Base-by-base conservation (phyloP, 1,140 invertebrate species). In the Lordiphosa mommai region DNA sequence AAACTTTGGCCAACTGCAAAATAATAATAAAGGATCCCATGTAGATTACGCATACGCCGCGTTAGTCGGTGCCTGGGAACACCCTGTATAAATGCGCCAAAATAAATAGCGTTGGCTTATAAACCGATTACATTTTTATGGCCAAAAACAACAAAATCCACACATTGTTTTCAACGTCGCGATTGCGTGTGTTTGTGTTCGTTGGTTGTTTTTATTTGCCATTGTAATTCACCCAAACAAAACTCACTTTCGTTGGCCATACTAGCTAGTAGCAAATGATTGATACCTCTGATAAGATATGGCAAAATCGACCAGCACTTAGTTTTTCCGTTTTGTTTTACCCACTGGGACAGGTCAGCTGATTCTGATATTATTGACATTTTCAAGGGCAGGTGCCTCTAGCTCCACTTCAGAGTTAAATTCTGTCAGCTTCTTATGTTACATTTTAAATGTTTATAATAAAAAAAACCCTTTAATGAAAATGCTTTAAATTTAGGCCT, bases 211-310 rank as follows among this genome's bases (percentile, higher is more conserved):
- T 41, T 20, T 32, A 44, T 36, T 32, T 57, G 64, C 48, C 34
- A 38, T 50, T 51, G 59, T 46, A 67, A 50, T 13, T 30, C 61
- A 50, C 17, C 37, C 10, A 59, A 44, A 52, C 17, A 36, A 60
- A 64, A 61, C 60, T 79, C 69, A 64, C 69, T 73, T 69, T 79
- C 74, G 41, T 66, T 68, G 14, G 9, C 52, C 48, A 51, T 50
- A 57, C n/a, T 9, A 16, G 27, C 32, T 41, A 32, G 36, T 29
- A 36, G 13, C 23, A 13, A 3, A 56, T 65, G 73, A 79, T 80
- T 73, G 74, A 79, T 69, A 69, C 50, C 55, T 37, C 13, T 12
- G 64, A 79, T 79, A 80, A 79, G 69, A 79, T 79, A 80, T 30
- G 38, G 10, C 43, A 50, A 58, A 68, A 72, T 48, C 63, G 52